Base-by-base conservation (phyloP, 2,888 invertebrate genomes). In the Perdita meconis region DNA sequence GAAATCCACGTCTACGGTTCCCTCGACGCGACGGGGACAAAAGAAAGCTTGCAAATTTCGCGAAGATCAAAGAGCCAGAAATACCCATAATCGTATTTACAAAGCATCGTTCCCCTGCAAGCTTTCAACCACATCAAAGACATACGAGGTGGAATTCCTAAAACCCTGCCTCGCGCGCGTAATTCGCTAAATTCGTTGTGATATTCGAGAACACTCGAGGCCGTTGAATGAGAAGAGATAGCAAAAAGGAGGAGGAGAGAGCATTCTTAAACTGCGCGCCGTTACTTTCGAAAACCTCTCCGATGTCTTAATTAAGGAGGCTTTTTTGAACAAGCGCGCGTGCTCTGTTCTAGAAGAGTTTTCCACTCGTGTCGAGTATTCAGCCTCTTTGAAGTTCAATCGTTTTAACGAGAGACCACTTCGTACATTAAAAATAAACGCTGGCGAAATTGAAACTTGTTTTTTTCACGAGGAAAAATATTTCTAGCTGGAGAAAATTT, bases 251-350 rank as follows among this genome's bases (percentile, higher is more conserved):
- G 12, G 13, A 34, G n/a, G n/a, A 6, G 12, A 22, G 42, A 66
- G 38, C 24, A 26, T 55, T 59, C 59, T 47, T 57, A 64, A 75
- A 55, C 47, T 55, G 10, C 6, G 47, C n/a, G 12, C 34, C n/a
- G 50, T 38, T 24, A 38, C 30, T 59, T 30, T 24, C 42, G 40
- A 16, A 59, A 65, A 70, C 64, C 42, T 30, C 5, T 10, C 16
- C 22, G n/a, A 34, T 34, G 57, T 56, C 57, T 76, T 67, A 76
- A 73, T 76, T 76, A 73, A 76, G n/a, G n/a, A 67, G 38, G 67
- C 36, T 55, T 50, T 76, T 65, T 63, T 55, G 24, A 47, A 55
- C 61, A 36, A 5, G 12, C 30, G 44, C 16, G n/a, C 13, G 40
- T 26, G 53, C 19, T 19, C n/a, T 19, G 36, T 34, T 19, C 40